phyloP scores from a whole-genome alignment of 2,113 vertebrate species.

The Gobius niger region DNA sequence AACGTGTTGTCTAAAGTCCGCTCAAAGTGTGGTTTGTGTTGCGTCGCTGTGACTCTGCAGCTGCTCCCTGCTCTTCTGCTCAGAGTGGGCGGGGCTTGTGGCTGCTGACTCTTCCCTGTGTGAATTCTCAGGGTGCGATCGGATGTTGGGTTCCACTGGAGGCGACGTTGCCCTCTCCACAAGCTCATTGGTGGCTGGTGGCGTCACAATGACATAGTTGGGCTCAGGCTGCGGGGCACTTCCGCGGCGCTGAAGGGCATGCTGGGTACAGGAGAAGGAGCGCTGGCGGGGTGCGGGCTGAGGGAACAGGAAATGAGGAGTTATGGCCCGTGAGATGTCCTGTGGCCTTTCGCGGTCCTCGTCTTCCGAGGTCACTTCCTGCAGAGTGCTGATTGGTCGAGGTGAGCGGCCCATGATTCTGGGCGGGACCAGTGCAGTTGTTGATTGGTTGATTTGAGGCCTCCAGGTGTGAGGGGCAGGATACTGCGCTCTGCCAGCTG shows the following conservation, averaged over 20 bases:
- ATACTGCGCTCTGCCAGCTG: conserved; percentile 63
- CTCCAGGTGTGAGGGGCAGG: conserved; percentile 75
- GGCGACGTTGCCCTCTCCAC: conserved; percentile 63
- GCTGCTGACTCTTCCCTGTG: conserved; percentile 40
- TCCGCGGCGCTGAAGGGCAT: conserved; percentile 75
- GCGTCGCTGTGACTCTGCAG: conserved; percentile 39
- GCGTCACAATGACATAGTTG: conserved; percentile 55
- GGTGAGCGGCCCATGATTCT: conserved; percentile 75
- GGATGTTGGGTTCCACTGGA: conserved; percentile 35
- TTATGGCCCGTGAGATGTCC: conserved; percentile 61
- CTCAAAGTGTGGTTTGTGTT: conserved; percentile 68
- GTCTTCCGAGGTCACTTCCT: conserved; percentile 80
- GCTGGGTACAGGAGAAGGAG: conserved; percentile 81
- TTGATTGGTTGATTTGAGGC: conserved; percentile 72
- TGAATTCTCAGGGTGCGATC: conserved; percentile 40
- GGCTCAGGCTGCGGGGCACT: conserved; percentile 67
- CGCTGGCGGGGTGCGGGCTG: conserved; percentile 76
- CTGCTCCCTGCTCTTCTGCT: conserved; percentile 62
- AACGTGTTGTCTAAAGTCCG: no score
- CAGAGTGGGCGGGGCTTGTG: conserved; percentile 31
- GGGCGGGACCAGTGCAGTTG: conserved; percentile 77
- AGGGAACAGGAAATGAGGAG: conserved; percentile 76
- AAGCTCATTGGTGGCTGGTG: conserved; percentile 63
- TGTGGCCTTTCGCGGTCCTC: conserved; percentile 73
- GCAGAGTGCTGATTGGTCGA: conserved; percentile 78